Evolutionary conservation across 1,140 invertebrate species (phyloP).

Genomic region (Propsilocerus akamusi): DNA sequence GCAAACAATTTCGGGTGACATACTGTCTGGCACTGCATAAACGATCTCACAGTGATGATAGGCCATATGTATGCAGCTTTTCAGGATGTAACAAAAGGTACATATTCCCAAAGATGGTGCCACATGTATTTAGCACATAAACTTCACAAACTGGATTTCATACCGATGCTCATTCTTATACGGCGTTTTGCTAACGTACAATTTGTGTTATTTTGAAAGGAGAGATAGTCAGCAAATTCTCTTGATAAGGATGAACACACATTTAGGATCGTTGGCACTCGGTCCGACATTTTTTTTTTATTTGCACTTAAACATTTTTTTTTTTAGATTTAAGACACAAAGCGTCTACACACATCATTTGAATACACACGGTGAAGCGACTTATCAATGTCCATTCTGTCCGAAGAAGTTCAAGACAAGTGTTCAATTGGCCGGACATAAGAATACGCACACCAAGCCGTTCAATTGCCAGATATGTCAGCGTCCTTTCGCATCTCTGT

Average conservation of each 20-base stretch:
- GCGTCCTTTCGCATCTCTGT: constrained; percentile 50
- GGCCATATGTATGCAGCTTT: constrained; percentile 41
- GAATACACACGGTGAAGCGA: constrained; percentile 44
- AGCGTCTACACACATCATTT: constrained; percentile 56
- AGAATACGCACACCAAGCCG: constrained; percentile 58
- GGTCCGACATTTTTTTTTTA: too few relatives aligned
- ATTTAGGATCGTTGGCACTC: too few relatives aligned
- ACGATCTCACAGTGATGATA: constrained; percentile 53
- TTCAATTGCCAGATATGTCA: constrained; percentile 51
- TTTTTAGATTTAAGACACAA: constrained; percentile 44
- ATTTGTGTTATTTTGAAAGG: too few relatives aligned
- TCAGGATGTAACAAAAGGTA: constrained; percentile 45
- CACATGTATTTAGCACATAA: too few relatives aligned
- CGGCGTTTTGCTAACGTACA: too few relatives aligned
- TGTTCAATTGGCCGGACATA: constrained; percentile 53
- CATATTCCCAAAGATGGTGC: neutral
- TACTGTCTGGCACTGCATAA: constrained; percentile 62
- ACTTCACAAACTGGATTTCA: too few relatives aligned
- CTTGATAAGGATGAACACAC: too few relatives aligned
- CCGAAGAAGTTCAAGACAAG: constrained; percentile 56
- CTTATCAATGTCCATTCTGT: constrained; percentile 50
- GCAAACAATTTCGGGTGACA: constrained; percentile 56
- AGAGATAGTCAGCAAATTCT: too few relatives aligned
- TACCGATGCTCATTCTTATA: too few relatives aligned
- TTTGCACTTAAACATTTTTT: too few relatives aligned